These are phyloP conservation scores for Caenorhabditis plicata DNA, from an alignment of 2,888 invertebrate species.

Conservation along the genomic window DNA sequence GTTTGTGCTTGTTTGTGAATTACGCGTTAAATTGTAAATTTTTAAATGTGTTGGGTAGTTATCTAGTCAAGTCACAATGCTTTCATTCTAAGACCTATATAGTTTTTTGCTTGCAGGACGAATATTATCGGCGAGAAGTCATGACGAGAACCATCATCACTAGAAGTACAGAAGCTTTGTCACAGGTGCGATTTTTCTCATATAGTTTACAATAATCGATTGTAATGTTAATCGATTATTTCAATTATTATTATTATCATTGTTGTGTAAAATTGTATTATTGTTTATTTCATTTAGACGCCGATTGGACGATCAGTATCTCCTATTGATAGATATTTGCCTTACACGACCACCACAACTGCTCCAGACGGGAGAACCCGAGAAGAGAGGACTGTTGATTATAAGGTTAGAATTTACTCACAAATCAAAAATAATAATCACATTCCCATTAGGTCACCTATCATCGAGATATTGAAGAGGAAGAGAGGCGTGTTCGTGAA, in stretches of 20 bases:
- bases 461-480: constrained; percentile 58
- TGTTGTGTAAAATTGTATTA: background rate
- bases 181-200: no score
- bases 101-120: constrained; percentile 44
- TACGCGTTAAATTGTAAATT: background rate
- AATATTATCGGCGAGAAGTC: constrained; percentile 62
- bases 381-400: constrained; percentile 45
- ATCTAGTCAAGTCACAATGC: background rate
- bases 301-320: constrained; percentile 36
- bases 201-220: no score
- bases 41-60: no score
- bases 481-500: constrained; percentile 60
- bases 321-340: constrained; percentile 42
- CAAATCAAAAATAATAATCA: constrained; percentile 4
- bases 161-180: constrained; percentile 61
- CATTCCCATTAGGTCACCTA: constrained; percentile 31
- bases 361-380: constrained; percentile 41
- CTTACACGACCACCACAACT: constrained; percentile 34
- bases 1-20: background rate
- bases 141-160: constrained; percentile 64
- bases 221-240: background rate
- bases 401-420: constrained; percentile 19
- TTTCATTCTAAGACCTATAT: background rate
- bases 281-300: constrained; percentile 23
- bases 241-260: background rate